Evolutionary conservation across 2,888 invertebrate genomes (phyloP).

Genomic region (Campoletis raptor): DNA sequence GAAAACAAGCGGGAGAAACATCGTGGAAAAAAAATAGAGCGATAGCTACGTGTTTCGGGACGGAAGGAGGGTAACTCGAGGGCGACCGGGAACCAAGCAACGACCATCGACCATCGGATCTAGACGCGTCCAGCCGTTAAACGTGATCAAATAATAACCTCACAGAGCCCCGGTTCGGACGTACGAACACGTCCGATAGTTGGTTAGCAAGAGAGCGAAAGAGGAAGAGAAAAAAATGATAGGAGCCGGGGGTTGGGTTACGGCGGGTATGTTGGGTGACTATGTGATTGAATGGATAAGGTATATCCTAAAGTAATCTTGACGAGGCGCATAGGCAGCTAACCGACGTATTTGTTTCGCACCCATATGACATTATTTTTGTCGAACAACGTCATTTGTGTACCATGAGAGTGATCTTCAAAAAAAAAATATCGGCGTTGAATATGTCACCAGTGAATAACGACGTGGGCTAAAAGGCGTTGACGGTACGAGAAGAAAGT

Average conservation of each 20-base stretch:
- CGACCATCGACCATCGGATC: slow-evolving; percentile 64
- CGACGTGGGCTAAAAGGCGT: not conserved
- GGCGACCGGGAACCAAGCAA: slow-evolving; percentile 49
- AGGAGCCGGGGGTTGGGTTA: not conserved
- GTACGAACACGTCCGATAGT: slow-evolving; percentile 55
- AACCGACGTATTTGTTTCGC: slow-evolving; percentile 46
- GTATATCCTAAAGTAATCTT: slow-evolving; percentile 30
- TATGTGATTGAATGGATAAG: slow-evolving; percentile 61
- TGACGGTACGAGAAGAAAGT: not conserved
- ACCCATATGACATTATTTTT: slow-evolving; percentile 30
- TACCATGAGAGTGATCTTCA: not conserved
- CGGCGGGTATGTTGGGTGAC: slow-evolving; percentile 1
- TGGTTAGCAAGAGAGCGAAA: slow-evolving; percentile 21
- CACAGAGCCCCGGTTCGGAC: slow-evolving; percentile 67
- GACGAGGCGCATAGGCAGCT: slow-evolving; percentile 29
- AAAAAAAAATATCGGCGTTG: not conserved
- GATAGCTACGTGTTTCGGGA: slow-evolving; percentile 20
- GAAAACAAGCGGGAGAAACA: slow-evolving; percentile 37
- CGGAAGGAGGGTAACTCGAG: slow-evolving; percentile 47
- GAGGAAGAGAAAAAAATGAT: slow-evolving; percentile 39
- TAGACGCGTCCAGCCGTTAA: slow-evolving; percentile 67
- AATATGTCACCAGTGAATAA: not conserved
- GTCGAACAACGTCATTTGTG: slow-evolving; percentile 31
- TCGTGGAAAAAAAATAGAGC: slow-evolving; percentile 20
- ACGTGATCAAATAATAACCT: slow-evolving; percentile 72